Base-by-base conservation (phyloP, 2,113 vertebrate genomes). In the Xiphophorus maculatus region DNA sequence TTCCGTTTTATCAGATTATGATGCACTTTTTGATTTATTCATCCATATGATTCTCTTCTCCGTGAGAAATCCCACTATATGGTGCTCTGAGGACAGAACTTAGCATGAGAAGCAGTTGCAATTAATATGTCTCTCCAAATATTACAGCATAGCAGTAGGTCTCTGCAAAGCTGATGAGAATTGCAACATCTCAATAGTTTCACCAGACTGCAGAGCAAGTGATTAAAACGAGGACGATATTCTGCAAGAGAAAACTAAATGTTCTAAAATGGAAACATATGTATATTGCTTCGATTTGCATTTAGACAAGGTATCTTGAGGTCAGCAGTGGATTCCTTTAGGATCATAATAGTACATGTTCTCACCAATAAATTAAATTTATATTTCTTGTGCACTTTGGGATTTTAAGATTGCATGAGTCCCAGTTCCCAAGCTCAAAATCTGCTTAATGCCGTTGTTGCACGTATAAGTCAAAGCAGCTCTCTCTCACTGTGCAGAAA, bases 11-110 rank as follows among this genome's bases (percentile, higher is more conserved):
- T 92, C 89, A 87, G 86, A 81, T 82, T 71, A 86, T 83, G 91
- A 92, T 92, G 89, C 84, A 90, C 87, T 84, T 91, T 93, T 92
- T 90, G 89, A 92, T 91, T 89, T 88, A 93, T 91, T 79, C 30
- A 15, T 87, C 91, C 87, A 78, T 80, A 90, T 68, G 88, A 83
- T 80, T 87, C 80, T 81, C 85, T 76, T 84, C 83, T 83, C 73
- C 83, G 73, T 87, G 84, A 81, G 77, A 86, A 84, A 82, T 76
- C 69, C 29, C 73, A 76, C 77, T 32, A 80, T 84, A 69, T 12
- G 12, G 69, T 33, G 78, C 79, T 48, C 69, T 10, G 63, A 29
- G 78, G 67, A 65, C n/a, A 42, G 58, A 74, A 69, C 69, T 84
- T 63, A 73, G 77, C 84, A 63, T 84, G 82, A 87, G 60, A 65